A percentile compares a stretch with the other conserved stretches of the same genome.
Evolutionary conservation across 2,113 vertebrate genomes (phyloP).

Genomic region (Poeciliopsis occidentalis): DNA sequence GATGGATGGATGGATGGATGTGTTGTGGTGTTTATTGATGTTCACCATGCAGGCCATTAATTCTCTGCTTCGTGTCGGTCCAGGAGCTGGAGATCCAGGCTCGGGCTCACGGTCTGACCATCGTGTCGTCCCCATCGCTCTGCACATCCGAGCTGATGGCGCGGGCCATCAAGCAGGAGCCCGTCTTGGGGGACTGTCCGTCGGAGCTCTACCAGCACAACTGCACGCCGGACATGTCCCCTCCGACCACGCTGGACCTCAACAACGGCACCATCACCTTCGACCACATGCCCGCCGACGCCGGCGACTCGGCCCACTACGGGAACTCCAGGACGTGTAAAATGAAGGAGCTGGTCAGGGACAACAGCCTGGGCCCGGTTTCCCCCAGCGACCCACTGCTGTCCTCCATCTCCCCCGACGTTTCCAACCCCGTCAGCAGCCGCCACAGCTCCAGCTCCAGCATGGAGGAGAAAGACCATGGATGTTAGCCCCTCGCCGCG

Average conservation of each 20-base stretch:
- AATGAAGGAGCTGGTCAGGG: slow-evolving; percentile 88
- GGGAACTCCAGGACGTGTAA: slow-evolving; percentile 85
- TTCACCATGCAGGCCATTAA: background rate
- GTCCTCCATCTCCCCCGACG: slow-evolving; percentile 83
- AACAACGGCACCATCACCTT: slow-evolving; percentile 94
- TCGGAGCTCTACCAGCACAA: slow-evolving; percentile 64
- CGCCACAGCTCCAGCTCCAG: slow-evolving; percentile 83
- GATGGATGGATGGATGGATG: too few relatives aligned
- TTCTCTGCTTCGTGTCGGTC: background rate
- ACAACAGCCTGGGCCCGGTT: slow-evolving; percentile 75
- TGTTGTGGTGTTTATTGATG: too few relatives aligned
- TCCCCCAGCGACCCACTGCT: slow-evolving; percentile 85
- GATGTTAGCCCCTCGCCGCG: slow-evolving; percentile 83
- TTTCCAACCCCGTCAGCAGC: slow-evolving; percentile 81
- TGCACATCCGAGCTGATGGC: slow-evolving; percentile 68
- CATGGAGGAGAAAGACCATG: slow-evolving; percentile 89
- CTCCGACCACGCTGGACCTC: slow-evolving; percentile 93
- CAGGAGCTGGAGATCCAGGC: slow-evolving; percentile 92
- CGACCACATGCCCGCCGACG: slow-evolving; percentile 80
- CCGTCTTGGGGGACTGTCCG: slow-evolving; percentile 56
- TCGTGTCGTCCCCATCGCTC: slow-evolving; percentile 58
- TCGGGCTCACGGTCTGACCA: slow-evolving; percentile 83
- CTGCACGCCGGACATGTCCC: slow-evolving; percentile 82
- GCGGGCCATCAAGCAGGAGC: slow-evolving; percentile 73
- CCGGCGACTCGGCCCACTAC: slow-evolving; percentile 80